A percentile compares a stretch with the other conserved stretches of the same genome.
These are phyloP conservation scores for Helarctos malayanus DNA, from an alignment of 2,797 vertebrate species.

Conservation along the genomic window DNA sequence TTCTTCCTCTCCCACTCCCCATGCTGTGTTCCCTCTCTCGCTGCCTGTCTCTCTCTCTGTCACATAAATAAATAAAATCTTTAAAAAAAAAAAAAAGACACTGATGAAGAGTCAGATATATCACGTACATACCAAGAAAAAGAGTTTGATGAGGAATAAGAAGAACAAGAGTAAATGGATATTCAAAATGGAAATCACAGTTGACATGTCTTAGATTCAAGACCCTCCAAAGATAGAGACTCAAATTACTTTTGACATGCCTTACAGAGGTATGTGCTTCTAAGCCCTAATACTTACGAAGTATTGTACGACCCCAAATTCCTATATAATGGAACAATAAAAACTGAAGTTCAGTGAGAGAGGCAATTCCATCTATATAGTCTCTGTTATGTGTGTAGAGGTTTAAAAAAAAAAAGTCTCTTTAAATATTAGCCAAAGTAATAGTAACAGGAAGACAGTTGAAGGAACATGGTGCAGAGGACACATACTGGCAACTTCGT, in stretches of 20 bases:
- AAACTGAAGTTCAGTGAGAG: not conserved
- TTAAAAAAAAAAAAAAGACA: not conserved
- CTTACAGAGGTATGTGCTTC: not conserved
- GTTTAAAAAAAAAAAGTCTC: not conserved
- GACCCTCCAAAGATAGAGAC: not conserved
- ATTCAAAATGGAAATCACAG: not conserved
- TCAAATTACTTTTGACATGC: not conserved
- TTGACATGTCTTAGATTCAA: not conserved
- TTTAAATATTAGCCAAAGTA: conserved; percentile 34
- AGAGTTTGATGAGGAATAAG: not conserved
- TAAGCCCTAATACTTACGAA: not conserved
- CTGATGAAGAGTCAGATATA: not conserved
- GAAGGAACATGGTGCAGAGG: not conserved
- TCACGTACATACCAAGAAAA: not conserved
- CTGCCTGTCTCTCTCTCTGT: too few relatives aligned
- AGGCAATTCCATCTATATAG: not conserved
- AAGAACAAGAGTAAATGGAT: not conserved
- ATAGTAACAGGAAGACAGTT: not conserved
- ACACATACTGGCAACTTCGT: not conserved
- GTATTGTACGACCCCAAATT: not conserved
- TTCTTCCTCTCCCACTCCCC: too few relatives aligned
- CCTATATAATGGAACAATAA: not conserved
- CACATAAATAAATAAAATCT: too few relatives aligned
- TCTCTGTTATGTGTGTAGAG: not conserved
- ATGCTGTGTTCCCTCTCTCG: too few relatives aligned